Percentiles rank a stretch among this genome's conserved stretches.
phyloP scores from a whole-genome alignment of 2,888 invertebrate species.

The Lasius fuliginosus region DNA sequence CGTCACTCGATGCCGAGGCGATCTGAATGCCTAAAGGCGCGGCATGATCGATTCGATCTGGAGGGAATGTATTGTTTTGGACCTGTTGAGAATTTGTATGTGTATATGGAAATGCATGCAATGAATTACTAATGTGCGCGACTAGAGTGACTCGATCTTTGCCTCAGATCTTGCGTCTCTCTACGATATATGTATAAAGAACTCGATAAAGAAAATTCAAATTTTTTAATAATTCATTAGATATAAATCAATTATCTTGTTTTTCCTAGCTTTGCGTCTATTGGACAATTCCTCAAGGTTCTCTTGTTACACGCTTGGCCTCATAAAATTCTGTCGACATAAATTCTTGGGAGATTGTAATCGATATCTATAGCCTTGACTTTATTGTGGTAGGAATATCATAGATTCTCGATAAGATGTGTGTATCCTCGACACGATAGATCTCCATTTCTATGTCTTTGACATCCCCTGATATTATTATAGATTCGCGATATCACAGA shows the following conservation, averaged over 20 bases:
- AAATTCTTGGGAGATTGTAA: background rate
- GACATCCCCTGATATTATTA: background rate
- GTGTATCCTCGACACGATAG: background rate
- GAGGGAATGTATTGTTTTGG: background rate
- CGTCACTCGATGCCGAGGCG: slow-evolving; percentile 4
- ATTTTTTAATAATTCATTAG: background rate
- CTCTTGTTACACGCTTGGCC: background rate
- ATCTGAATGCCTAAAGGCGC: slow-evolving; percentile 36
- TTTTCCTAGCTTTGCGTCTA: background rate
- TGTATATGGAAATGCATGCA: background rate
- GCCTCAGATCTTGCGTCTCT: background rate
- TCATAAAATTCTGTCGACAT: background rate
- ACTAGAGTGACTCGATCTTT: background rate
- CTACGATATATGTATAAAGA: background rate
- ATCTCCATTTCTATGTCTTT: background rate
- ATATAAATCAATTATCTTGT: background rate
- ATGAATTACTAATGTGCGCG: background rate
- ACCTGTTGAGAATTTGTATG: slow-evolving; percentile 9
- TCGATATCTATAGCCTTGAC: background rate
- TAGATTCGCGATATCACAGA: slow-evolving; percentile 17
- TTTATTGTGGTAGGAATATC: slow-evolving; percentile 1
- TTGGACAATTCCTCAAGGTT: background rate
- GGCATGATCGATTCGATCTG: slow-evolving; percentile 32
- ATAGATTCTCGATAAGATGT: slow-evolving; percentile 6
- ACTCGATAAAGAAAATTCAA: background rate